Evolutionary conservation across 1,140 invertebrate genomes (phyloP).

Genomic region (Artemia franciscana): DNA sequence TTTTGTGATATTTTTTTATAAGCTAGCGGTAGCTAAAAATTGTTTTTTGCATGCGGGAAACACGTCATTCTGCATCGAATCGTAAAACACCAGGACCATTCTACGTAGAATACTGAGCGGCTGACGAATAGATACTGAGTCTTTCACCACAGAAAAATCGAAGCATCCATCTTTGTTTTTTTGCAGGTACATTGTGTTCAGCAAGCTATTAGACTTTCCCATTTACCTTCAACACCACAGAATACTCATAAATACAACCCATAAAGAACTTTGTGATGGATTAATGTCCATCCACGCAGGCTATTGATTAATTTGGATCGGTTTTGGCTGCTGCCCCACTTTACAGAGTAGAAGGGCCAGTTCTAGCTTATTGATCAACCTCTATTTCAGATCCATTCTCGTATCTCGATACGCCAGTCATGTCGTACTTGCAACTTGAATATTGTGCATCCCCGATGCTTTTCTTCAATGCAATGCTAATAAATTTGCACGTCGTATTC

Average conservation of each 20-base stretch:
- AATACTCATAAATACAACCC: background rate
- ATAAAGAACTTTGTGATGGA: background rate
- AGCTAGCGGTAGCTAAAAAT: background rate
- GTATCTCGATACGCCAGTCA: background rate
- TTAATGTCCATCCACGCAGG: background rate
- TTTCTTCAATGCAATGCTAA: background rate
- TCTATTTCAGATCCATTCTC: background rate
- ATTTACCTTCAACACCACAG: background rate
- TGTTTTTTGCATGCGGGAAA: background rate
- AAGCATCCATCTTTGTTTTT: background rate
- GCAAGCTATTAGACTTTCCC: background rate
- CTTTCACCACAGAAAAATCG: background rate
- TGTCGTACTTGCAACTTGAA: background rate
- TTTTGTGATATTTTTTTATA: background rate
- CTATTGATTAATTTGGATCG: background rate
- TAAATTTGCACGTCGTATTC: too few species aligned
- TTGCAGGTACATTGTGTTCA: background rate
- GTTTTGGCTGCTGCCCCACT: background rate
- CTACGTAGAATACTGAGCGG: too few species aligned
- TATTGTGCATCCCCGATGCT: background rate
- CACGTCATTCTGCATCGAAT: too few species aligned
- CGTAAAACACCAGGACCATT: too few species aligned
- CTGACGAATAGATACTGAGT: background rate
- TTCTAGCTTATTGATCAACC: background rate
- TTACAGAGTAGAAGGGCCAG: background rate